A percentile compares a stretch with the other conserved stretches of the same genome.
Conservation (phyloP, 2,888 invertebrate genomes). For the Drosophila prostipennis region DNA sequence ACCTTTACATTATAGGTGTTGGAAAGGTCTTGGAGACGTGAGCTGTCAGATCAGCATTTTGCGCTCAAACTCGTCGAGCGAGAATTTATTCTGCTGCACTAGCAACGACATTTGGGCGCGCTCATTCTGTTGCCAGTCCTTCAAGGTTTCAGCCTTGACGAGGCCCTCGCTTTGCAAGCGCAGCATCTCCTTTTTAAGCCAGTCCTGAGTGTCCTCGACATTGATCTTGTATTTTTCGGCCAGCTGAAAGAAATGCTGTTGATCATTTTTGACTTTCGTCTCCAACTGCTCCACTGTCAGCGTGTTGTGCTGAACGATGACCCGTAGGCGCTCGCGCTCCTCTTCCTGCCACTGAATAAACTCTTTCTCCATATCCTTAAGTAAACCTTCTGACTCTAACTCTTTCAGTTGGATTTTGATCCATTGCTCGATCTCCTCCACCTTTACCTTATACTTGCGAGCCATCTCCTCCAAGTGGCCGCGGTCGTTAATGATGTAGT, state of each 20-base stretch:
- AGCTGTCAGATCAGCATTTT: slow-evolving; percentile 77
- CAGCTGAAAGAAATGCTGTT: slow-evolving; percentile 74
- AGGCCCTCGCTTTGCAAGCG: slow-evolving; percentile 80
- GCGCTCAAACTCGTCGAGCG: slow-evolving; percentile 81
- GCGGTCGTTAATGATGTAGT: slow-evolving; percentile 79
- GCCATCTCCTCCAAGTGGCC: slow-evolving; percentile 78
- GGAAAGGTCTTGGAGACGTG: slow-evolving; percentile 76
- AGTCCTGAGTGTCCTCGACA: slow-evolving; percentile 81
- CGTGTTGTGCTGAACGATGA: slow-evolving; percentile 76
- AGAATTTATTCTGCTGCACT: slow-evolving; percentile 79
- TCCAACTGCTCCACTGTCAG: slow-evolving; percentile 81
- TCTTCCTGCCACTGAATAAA: slow-evolving; percentile 80
- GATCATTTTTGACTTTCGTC: slow-evolving; percentile 79
- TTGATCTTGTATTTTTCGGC: slow-evolving; percentile 80
- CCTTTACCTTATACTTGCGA: slow-evolving; percentile 78
- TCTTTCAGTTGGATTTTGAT: slow-evolving; percentile 78
- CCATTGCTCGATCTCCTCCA: slow-evolving; percentile 83
- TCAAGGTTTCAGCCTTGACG: slow-evolving; percentile 79
- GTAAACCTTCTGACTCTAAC: slow-evolving; percentile 79
- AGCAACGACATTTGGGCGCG: slow-evolving; percentile 74
- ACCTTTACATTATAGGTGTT: slow-evolving; percentile 81
- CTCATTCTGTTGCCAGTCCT: slow-evolving; percentile 81
- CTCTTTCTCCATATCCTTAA: slow-evolving; percentile 81
- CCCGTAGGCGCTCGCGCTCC: slow-evolving; percentile 79
- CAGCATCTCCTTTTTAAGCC: slow-evolving; percentile 80